A percentile compares a stretch with the other conserved stretches of the same genome.
Conservation (phyloP, 2,888 invertebrate genomes). For the Cabera pusaria region DNA sequence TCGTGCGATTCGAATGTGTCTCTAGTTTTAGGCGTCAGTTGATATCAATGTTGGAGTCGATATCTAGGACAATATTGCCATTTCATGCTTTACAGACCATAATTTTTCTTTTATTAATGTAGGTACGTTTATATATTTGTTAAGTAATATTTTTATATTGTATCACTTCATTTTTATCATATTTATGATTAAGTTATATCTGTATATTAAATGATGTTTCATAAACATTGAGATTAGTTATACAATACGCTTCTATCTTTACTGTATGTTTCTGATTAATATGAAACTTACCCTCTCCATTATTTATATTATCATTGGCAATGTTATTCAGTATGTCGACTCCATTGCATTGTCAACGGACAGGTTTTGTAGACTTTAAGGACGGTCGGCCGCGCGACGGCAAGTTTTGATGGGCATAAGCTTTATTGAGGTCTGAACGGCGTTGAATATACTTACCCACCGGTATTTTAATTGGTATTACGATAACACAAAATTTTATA, state of each 20-base stretch:
- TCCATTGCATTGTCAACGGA: constrained; percentile 23
- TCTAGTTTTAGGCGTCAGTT: constrained; percentile 55
- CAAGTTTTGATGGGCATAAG: constrained; percentile 53
- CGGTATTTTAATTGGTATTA: constrained; percentile 82
- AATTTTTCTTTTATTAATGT: too few species aligned
- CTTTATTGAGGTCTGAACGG: constrained; percentile 56
- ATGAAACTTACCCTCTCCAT: too few species aligned
- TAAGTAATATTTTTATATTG: too few species aligned
- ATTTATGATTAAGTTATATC: too few species aligned
- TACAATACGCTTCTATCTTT: too few species aligned
- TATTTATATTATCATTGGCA: too few species aligned
- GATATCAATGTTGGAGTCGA: constrained; percentile 13
- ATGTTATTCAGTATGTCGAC: constrained; percentile 13
- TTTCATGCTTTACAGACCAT: too few species aligned
- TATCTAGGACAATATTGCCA: constrained; percentile 1
- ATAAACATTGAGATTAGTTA: too few species aligned
- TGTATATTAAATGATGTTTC: too few species aligned
- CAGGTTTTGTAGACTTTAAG: constrained; percentile 37
- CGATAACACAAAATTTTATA: constrained; percentile 63
- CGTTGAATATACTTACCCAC: constrained; percentile 79
- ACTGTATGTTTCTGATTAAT: too few species aligned
- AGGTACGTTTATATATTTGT: too few species aligned
- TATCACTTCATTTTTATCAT: too few species aligned
- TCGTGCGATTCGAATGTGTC: constrained; percentile 75
- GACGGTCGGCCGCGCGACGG: constrained; percentile 65